Evolutionary conservation across 2,797 vertebrate species (phyloP).

Genomic region (Psittacula echo): DNA sequence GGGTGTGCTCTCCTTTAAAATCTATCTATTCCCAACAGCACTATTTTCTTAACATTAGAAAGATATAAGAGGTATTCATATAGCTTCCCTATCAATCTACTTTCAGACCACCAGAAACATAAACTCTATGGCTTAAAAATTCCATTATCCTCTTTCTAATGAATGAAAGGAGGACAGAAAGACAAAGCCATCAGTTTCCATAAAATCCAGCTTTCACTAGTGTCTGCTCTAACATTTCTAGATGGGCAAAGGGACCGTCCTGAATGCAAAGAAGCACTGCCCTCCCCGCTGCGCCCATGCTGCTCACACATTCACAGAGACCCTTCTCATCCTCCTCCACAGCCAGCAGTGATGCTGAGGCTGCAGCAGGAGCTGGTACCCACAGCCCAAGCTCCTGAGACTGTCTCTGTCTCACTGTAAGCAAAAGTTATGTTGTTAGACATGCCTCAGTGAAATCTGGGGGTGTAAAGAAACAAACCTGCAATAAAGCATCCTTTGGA

Average conservation of each 20-base stretch:
- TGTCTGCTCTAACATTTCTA: not conserved
- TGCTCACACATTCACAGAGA: not conserved
- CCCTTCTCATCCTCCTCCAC: not conserved
- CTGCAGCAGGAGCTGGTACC: not conserved
- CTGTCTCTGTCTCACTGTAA: constrained; percentile 16
- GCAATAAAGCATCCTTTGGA: constrained; percentile 60
- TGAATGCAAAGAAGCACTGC: constrained; percentile 49
- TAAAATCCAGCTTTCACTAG: constrained; percentile 52
- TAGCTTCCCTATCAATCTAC: constrained; percentile 59
- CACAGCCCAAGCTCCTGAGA: not conserved
- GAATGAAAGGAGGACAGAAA: constrained; percentile 49
- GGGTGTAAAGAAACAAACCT: constrained; percentile 65
- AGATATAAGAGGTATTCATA: constrained; percentile 63
- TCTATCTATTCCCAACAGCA: constrained; percentile 45
- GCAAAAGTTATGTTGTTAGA: constrained; percentile 58
- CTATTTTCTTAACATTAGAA: constrained; percentile 63
- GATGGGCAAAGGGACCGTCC: constrained; percentile 37
- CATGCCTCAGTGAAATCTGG: constrained; percentile 62
- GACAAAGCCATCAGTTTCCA: constrained; percentile 68
- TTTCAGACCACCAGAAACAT: constrained; percentile 56
- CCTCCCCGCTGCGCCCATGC: not conserved
- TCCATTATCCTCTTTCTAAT: constrained; percentile 65
- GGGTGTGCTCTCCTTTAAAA: constrained; percentile 35
- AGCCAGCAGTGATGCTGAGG: rapidly evolving
- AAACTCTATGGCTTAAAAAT: constrained; percentile 64